Evolutionary conservation across 2,888 invertebrate species (phyloP), one percentile per base, ranked within the genome.

Genomic region (Mythimna pallens): DNA sequence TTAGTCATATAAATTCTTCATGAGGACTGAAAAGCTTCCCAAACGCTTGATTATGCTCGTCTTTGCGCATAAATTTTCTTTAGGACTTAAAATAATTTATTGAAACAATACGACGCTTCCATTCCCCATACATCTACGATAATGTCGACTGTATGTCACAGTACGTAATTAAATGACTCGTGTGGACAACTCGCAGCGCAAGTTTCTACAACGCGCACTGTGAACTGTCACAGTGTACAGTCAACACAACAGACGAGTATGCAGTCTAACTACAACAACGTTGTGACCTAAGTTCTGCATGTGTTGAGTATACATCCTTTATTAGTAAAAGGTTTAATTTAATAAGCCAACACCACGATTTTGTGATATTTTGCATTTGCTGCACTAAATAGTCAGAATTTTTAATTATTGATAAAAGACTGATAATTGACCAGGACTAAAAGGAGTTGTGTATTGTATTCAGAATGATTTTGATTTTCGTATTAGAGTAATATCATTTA

Each of bases 141-240:
- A 70, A 68, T 67, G 84, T 77, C 69, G 80, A 69, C 79, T 80
- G 83, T 82, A 86, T 86, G 89, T 89, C 88, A 88, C 87, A 86
- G 86, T 82, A 80, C 82, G 87, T 91, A 92, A 91, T 92, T 90
- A 91, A 91, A 91, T 91, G 89, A 91, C 88, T 89, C 86, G 88
- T 80, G 85, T 83, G 88, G 88, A 88, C 87, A 88, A 85, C 86
- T 88, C 85, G 70, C 73, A 69, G 86, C 68, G 81, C 84, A 82
- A 88, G 88, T 88, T 89, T 78, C 84, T 81, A 75, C 84, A 82
- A 73, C 78, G 80, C 77, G 76, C 77, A 81, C 73, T 69, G 65
- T 66, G 67, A 79, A 78, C 64, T 75, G 80, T 81, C 77, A 68
- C 65, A 65, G 71, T 82, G 77, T 70, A 71, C 62, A 73, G 36